Evolutionary conservation across 2,113 vertebrate species (phyloP).

Genomic region (Terrapene triunguis): DNA sequence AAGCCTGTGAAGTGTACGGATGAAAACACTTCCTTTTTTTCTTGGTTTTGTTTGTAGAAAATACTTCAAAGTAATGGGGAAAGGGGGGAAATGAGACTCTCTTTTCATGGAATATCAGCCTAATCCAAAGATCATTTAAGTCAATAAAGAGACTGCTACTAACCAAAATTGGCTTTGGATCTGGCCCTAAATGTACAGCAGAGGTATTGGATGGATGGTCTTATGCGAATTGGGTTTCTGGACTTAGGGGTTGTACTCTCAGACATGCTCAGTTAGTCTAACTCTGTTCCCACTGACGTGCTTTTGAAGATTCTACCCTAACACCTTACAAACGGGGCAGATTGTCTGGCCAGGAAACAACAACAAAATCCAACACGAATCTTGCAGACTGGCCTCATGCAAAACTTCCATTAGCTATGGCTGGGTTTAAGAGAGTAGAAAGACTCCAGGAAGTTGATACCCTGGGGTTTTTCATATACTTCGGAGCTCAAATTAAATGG

Average conservation of each 20-base stretch:
- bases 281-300: background rate
- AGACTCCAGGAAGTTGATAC: background rate
- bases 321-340: background rate
- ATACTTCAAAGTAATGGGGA: background rate
- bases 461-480: background rate
- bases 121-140: background rate
- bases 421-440: background rate
- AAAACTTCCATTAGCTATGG: background rate
- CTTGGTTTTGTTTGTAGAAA: background rate
- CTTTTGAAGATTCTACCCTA: fast-evolving
- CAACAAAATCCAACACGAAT: background rate
- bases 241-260: background rate
- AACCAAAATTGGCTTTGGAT: background rate
- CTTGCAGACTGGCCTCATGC: background rate
- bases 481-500: background rate
- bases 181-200: background rate
- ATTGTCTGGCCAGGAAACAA: background rate
- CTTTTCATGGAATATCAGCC: background rate
- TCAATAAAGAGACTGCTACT: background rate
- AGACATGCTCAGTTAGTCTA: fast-evolving
- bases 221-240: background rate
- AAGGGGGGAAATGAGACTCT: background rate
- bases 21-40: background rate
- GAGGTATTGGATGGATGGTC: constrained; percentile 16
- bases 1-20: background rate